Evolutionary conservation across 1,140 invertebrate genomes (phyloP), one percentile per base, ranked within the genome.

Genomic region (Magallana gigas): DNA sequence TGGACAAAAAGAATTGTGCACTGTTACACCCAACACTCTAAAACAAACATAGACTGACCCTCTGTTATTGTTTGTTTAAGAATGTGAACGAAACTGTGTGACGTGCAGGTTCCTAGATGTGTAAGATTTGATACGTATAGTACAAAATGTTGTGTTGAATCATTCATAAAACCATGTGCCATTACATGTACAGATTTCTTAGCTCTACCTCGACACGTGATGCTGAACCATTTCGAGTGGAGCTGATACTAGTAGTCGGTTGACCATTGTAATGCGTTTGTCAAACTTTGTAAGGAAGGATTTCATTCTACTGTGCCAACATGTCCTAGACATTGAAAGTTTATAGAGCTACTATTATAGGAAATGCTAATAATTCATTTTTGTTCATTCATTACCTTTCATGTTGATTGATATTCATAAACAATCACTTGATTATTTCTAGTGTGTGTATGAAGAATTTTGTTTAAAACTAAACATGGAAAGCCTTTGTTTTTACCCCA

Each of bases 221-320:
- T 76, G 68, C 68, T 76, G 68, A 76, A 12, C 18, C 18, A 36
- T 76, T 9, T 76, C 29, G 36, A 48, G 8, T 29, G 9, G 68
- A 76, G 68, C 23, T 23, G 23, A 23, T 23, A 23, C 23, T 76
- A 12, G 68, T 76, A 76, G 18, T 29, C 11, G 29, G 5, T 29
- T 8, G 0, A 29, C 23, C 36, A 29, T 76, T 76, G 23, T 62
- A 29, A 76, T 76, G 68, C 68, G 68, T 76, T 76, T 76, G 68
- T 76, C 68, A 76, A 76, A 76, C 68, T 76, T 76, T 76, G 60
- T 76, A 76, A 76, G 68, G 8, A 29, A 76, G 68, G 68, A 76
- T 76, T 76, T 29, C 23, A 9, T 76, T 76, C 68, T 76, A 29
- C 12, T 76, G 68, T 76, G 68, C 68, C 68, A 76, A 76, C 5